Conservation (phyloP, 1,140 invertebrate genomes). For the Drosophila asahinai region DNA sequence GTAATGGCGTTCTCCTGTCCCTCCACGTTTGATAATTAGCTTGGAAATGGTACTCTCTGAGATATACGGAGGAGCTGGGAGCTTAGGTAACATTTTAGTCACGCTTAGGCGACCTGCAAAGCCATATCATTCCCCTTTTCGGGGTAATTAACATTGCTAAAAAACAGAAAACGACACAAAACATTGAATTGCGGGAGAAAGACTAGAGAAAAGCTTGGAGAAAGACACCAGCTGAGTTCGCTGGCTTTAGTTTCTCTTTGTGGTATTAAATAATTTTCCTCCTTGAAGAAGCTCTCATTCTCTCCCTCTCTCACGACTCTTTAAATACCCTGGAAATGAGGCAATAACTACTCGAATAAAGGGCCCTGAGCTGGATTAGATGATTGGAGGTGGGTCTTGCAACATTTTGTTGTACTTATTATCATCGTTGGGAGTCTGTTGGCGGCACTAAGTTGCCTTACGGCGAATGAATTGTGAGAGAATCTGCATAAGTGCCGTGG, state of each 20-base stretch:
- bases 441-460: slow-evolving; percentile 2
- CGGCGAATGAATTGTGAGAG: slow-evolving; percentile 66
- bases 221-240: slow-evolving; percentile 25
- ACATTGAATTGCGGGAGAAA: slow-evolving; percentile 19
- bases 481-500: slow-evolving; percentile 59
- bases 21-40: slow-evolving; percentile 61
- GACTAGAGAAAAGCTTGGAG: slow-evolving; percentile 26
- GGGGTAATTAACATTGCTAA: slow-evolving; percentile 76
- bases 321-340: slow-evolving; percentile 53
- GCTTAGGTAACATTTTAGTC: slow-evolving; percentile 80
- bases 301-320: background rate
- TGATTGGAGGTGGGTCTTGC: slow-evolving; percentile 55
- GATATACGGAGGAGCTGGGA: slow-evolving; percentile 15
- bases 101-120: slow-evolving; percentile 72
- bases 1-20: slow-evolving; percentile 60
- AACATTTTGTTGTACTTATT: slow-evolving; percentile 43
- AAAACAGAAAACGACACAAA: slow-evolving; percentile 38
- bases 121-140: slow-evolving; percentile 60
- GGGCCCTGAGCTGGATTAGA: slow-evolving; percentile 68
- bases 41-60: slow-evolving; percentile 45
- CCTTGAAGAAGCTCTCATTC: slow-evolving; percentile 11
- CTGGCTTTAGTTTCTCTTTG: slow-evolving; percentile 21
- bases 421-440: slow-evolving; percentile 26
- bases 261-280: slow-evolving; percentile 64
- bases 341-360: slow-evolving; percentile 34